Evolutionary conservation across 2,113 vertebrate genomes (phyloP).

Genomic region (Struthidea cinerea): DNA sequence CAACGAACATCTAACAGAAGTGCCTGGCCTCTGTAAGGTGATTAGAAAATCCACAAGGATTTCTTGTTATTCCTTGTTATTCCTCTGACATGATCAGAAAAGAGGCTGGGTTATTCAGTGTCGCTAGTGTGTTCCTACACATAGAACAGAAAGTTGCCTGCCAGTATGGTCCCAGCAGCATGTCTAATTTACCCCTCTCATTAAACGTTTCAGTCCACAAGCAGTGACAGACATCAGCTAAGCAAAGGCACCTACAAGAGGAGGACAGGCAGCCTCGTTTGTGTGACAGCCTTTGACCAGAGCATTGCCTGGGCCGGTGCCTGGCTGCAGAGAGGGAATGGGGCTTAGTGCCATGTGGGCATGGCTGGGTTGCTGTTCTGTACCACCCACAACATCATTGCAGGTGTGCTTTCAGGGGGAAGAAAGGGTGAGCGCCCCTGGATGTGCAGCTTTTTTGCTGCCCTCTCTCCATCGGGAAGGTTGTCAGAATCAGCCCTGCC

Average conservation of each 20-base stretch:
- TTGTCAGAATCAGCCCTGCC: background rate
- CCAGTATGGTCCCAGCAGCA: background rate
- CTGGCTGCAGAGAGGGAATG: background rate
- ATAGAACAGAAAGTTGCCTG: background rate
- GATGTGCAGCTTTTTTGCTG: rapidly evolving
- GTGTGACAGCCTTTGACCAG: background rate
- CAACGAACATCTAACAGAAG: background rate
- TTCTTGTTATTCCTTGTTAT: background rate
- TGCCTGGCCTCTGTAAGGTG: background rate
- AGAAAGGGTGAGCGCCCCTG: background rate
- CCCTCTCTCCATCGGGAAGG: background rate
- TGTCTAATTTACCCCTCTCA: background rate
- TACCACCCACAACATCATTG: background rate
- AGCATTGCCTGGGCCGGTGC: background rate
- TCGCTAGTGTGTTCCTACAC: background rate
- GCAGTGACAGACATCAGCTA: background rate
- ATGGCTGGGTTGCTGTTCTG: background rate
- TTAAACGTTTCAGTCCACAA: background rate
- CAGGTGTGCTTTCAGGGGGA: background rate
- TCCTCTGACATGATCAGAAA: background rate
- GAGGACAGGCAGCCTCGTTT: background rate
- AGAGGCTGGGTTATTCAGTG: background rate
- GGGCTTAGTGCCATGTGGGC: background rate
- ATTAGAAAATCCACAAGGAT: background rate
- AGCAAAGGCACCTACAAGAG: background rate